These are phyloP conservation scores for Piprites chloris DNA, from an alignment of 2,113 vertebrate genomes.

Conservation along the genomic window DNA sequence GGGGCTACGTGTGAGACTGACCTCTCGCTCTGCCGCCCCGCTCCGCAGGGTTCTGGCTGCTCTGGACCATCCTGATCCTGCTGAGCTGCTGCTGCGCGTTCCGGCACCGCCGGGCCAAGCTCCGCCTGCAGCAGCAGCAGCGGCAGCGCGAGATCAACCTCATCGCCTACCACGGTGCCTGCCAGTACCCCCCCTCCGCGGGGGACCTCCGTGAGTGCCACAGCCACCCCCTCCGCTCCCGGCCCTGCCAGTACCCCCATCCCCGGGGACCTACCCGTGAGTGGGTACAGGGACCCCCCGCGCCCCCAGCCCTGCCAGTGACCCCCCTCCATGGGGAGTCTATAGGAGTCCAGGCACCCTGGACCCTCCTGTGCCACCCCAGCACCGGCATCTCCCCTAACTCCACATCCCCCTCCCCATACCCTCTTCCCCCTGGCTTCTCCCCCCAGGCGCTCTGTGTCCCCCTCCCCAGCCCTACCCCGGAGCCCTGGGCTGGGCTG, in stretches of 20 bases:
- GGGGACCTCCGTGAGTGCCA: constrained; percentile 88
- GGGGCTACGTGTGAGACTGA: not conserved
- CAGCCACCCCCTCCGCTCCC: not conserved
- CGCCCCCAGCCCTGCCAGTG: not conserved
- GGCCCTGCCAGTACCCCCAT: too few species aligned
- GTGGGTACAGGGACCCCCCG: not conserved
- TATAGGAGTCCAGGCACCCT: too few species aligned
- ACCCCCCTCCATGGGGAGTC: not conserved
- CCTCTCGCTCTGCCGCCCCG: not conserved
- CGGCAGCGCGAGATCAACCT: constrained; percentile 96
- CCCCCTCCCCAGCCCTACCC: not conserved
- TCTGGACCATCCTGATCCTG: constrained; percentile 93
- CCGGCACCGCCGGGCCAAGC: constrained; percentile 92
- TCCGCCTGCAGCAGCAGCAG: constrained; percentile 93
- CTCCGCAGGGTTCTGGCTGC: constrained; percentile 92
- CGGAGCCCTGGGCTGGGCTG: not conserved
- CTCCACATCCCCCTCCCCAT: too few species aligned
- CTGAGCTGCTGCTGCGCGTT: constrained; percentile 96
- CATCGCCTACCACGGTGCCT: constrained; percentile 92
- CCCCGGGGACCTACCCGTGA: not conserved
- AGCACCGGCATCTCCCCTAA: too few species aligned
- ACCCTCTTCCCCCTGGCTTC: too few species aligned
- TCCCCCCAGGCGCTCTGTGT: too few species aligned
- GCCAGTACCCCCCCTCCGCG: constrained; percentile 76
- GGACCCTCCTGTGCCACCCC: too few species aligned